Conservation (phyloP, 53 echinoderm and acorn worm genomes). For the Hippasteria phrygiana region DNA sequence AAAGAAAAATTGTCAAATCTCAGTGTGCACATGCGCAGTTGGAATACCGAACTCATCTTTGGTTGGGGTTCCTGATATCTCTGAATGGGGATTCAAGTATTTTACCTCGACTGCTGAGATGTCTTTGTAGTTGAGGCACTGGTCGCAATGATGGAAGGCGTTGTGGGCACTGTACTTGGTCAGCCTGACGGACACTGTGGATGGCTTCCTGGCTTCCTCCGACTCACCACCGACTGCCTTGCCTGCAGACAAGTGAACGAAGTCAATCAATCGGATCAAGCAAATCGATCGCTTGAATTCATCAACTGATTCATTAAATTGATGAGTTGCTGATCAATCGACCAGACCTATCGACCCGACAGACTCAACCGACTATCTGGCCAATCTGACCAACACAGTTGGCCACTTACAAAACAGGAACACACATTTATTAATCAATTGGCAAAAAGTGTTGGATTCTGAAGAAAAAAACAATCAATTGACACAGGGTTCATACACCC, state of each 20-base stretch:
- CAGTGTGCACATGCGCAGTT: not conserved
- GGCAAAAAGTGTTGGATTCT: no score
- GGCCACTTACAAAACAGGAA: no score
- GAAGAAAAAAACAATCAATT: no score
- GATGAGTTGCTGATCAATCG: no score
- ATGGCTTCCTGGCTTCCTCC: slow-evolving; percentile 58
- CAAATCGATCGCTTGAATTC: no score
- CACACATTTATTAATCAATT: no score
- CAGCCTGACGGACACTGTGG: slow-evolving; percentile 81
- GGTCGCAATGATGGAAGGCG: slow-evolving; percentile 98
- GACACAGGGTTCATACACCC: no score
- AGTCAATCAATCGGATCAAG: not conserved
- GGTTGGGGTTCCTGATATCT: not conserved
- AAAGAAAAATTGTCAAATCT: not conserved
- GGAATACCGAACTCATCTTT: no score
- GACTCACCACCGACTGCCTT: not conserved
- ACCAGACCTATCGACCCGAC: no score
- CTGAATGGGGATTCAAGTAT: not conserved
- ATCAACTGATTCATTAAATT: no score
- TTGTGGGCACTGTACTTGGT: slow-evolving; percentile 97
- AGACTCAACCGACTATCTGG: no score
- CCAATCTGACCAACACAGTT: no score
- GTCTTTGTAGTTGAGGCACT: slow-evolving; percentile 91
- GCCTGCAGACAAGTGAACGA: not conserved
- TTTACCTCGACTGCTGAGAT: slow-evolving; percentile 79